Evolutionary conservation across 2,888 invertebrate genomes (phyloP), one percentile per base, ranked within the genome.

Genomic region (Leuctra nigra): DNA sequence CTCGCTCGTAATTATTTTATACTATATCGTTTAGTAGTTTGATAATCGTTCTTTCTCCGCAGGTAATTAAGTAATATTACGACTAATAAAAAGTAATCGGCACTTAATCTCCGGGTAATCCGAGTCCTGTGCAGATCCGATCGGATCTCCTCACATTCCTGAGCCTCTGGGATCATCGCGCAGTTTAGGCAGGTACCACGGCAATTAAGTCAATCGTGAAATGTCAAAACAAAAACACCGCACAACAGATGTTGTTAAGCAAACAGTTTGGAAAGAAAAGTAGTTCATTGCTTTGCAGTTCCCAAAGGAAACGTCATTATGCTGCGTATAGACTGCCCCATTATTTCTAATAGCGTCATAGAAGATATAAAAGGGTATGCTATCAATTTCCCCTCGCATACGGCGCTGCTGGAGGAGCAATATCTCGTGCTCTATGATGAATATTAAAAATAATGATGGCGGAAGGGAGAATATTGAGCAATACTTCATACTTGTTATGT

Each of bases 391-490:
- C 44, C 9, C 23, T 11, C 44, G 4, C 14, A 4, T 44, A 44
- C 4, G 20, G 39, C n/a, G 20, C 39, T 13, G 16, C 39, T 14
- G 20, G 16, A 3, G 16, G 18, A 41, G 20, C n/a, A 41, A 6
- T 41, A 41, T n/a, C 41, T 13, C 20, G 22, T 44, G 18, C 23
- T 9, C 23, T 23, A 44, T 44, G 23, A 44, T 44, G 44, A 44
- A 44, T 44, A 44, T 44, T 44, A 44, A 44, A 44, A 44, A 44
- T 44, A 44, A 44, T 20, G 44, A 44, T 44, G 22, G 6, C 9
- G 23, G 44, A 44, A 44, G 44, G 23, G 23, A 22, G 22, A 22
- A 44, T 44, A 44, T 44, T 44, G 44, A 44, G 23, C 44, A 23
- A 44, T 13, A 20, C 2, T 44, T 6, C 23, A 29, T 11, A 7